Conservation (phyloP, 2,113 vertebrate genomes). For the Maccullochella peelii region DNA sequence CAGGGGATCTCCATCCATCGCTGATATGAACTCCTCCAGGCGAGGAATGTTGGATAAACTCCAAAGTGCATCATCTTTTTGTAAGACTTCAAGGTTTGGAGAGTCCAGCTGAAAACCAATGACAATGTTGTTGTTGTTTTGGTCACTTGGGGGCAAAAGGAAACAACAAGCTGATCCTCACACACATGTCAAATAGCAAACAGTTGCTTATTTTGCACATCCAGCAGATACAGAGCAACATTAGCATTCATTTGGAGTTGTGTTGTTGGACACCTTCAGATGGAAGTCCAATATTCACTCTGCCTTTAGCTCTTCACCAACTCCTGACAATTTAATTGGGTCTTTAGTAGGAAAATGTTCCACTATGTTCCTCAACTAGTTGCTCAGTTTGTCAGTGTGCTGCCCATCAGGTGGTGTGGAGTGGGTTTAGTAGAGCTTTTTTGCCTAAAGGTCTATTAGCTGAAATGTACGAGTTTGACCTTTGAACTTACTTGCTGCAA, state of each 20-base stretch:
- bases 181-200: too few species aligned
- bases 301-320: too few species aligned
- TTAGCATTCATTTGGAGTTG: too few species aligned
- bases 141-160: too few species aligned
- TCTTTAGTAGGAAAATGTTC: neutral
- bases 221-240: too few species aligned
- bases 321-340: too few species aligned
- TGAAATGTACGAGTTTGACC: neutral
- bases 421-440: neutral
- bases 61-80: slow-evolving; percentile 84
- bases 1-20: slow-evolving; percentile 79
- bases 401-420: too few species aligned
- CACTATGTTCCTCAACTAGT: neutral
- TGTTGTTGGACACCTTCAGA: too few species aligned
- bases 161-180: too few species aligned
- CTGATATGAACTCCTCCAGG: slow-evolving; percentile 80
- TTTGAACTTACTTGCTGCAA: slow-evolving; percentile 83
- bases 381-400: neutral
- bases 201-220: too few species aligned
- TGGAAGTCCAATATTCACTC: too few species aligned
- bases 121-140: neutral
- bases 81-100: slow-evolving; percentile 79
- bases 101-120: slow-evolving; percentile 77
- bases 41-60: slow-evolving; percentile 85
- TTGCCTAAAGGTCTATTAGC: neutral